Base-by-base conservation (phyloP, 2,797 vertebrate species). In the Peromyscus aztecus region DNA sequence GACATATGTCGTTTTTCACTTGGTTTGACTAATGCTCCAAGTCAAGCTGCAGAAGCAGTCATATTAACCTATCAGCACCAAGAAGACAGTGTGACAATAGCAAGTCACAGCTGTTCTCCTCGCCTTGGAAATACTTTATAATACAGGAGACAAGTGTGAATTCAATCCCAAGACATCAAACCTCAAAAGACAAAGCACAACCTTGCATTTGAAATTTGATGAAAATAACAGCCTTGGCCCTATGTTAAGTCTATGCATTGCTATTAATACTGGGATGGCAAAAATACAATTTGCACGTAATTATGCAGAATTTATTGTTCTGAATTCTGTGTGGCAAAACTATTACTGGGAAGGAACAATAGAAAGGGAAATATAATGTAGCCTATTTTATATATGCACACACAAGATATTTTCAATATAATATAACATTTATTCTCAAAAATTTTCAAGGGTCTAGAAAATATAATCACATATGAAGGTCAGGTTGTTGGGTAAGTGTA, bases 1-100 rank as follows among this genome's bases (percentile, higher is more conserved):
- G 89, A 94, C 88, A 93, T 95, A 24, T 94, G 24, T 94, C 63
- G 86, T 92, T 93, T 93, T 96, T 94, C 96, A 90, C 84, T 96
- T 87, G 96, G 40, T 83, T 94, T 96, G 49, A 96, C 93, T 97
- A 96, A 97, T 94, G 40, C 34, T 71, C 31, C 24, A 34, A 85
- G 95, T 93, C 95, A 97, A 90, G 84, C 46, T 57, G 34, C 69
- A 91, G 84, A 90, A 90, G 29, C 31, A 80, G 90, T 96, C 86
- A 95, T 96, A 90, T 96, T 85, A 89, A 97, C 90, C 78, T 88
- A 71, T 94, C 55, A 77, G 65, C 75, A 85, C 73, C 49, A 75
- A 86, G 86, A 55, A 76, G 80, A 86, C 73, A 93, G 77, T 21
- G 63, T 87, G 88, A 86, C 91, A 91, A 59, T 21, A 71, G 40